A percentile compares a stretch with the other conserved stretches of the same genome.
Evolutionary conservation across 2,888 invertebrate genomes (phyloP).

Genomic region (Tethea ocularis): DNA sequence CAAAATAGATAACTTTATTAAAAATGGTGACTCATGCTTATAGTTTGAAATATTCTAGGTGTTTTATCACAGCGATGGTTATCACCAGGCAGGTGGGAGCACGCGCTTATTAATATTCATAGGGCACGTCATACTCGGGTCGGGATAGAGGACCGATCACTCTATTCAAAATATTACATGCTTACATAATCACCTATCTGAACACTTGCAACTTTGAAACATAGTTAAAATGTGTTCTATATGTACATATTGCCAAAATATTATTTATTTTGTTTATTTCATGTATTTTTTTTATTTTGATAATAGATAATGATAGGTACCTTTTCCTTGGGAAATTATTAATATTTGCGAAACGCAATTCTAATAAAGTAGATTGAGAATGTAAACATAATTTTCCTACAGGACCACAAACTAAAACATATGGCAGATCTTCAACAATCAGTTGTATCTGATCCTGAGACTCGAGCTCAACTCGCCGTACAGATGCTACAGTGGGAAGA

Average conservation of each 20-base stretch:
- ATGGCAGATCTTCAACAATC: slow-evolving; percentile 99
- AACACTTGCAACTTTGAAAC: too few species aligned
- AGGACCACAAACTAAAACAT: slow-evolving; percentile 98
- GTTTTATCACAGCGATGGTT: slow-evolving; percentile 40
- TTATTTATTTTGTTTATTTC: too few species aligned
- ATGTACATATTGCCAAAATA: too few species aligned
- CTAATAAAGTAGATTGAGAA: slow-evolving; percentile 22
- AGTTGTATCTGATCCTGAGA: slow-evolving; percentile 96
- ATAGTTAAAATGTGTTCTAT: too few species aligned
- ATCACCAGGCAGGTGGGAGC: slow-evolving; percentile 49
- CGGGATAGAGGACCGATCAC: slow-evolving; percentile 49
- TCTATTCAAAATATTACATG: slow-evolving; percentile 52
- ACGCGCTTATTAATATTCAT: slow-evolving; percentile 77
- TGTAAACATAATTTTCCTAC: slow-evolving; percentile 24
- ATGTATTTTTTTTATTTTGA: too few species aligned
- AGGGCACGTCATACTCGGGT: slow-evolving; percentile 55
- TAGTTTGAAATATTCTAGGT: background rate
- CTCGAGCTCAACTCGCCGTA: slow-evolving; percentile 94
- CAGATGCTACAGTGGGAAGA: slow-evolving; percentile 99
- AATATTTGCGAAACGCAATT: background rate
- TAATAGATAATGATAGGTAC: too few species aligned
- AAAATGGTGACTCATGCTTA: slow-evolving; percentile 18
- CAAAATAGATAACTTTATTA: slow-evolving; percentile 47
- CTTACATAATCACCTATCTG: slow-evolving; percentile 15
- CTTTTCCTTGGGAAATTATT: background rate